Conservation (phyloP, 2,888 invertebrate species). For the Syritta pipiens region DNA sequence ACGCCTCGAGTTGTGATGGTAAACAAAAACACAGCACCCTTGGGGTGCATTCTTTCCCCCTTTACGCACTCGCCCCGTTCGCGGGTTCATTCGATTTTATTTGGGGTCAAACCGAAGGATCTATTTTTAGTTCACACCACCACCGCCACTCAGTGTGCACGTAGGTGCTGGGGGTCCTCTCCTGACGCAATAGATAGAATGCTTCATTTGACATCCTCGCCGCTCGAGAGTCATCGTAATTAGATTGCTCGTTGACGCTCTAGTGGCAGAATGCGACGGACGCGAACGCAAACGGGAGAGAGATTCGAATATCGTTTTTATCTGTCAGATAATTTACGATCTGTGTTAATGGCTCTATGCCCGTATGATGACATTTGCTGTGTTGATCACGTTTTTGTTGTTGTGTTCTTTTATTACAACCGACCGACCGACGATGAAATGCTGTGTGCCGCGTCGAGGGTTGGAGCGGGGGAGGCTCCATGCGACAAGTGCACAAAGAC, state of each 20-base stretch:
- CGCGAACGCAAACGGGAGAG: conserved; percentile 13
- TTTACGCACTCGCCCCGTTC: conserved; percentile 22
- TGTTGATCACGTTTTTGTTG: conserved; percentile 43
- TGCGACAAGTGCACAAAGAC: conserved; percentile 57
- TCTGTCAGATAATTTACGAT: conserved; percentile 69
- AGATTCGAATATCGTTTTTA: conserved; percentile 63
- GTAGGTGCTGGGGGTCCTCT: conserved; percentile 68
- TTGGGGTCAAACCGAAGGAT: conserved; percentile 64
- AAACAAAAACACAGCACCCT: conserved; percentile 61
- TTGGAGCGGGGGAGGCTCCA: neutral
- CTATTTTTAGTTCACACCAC: conserved; percentile 41
- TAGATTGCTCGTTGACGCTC: conserved; percentile 27
- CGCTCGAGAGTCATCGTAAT: conserved; percentile 50
- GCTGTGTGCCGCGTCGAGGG: neutral
- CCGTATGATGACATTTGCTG: conserved; percentile 64
- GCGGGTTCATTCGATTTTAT: conserved; percentile 52
- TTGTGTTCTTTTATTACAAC: conserved; percentile 29
- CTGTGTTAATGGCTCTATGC: conserved; percentile 62
- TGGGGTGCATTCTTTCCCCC: conserved; percentile 65
- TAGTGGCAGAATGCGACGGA: conserved; percentile 37
- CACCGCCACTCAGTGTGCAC: conserved; percentile 10
- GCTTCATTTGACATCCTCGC: conserved; percentile 65
- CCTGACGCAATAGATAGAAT: conserved; percentile 65
- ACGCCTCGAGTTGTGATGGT: conserved; percentile 42
- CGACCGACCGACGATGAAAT: no score